Evolutionary conservation across 2,113 vertebrate genomes (phyloP), one percentile per base, ranked within the genome.

Genomic region (Glaucomys volans): DNA sequence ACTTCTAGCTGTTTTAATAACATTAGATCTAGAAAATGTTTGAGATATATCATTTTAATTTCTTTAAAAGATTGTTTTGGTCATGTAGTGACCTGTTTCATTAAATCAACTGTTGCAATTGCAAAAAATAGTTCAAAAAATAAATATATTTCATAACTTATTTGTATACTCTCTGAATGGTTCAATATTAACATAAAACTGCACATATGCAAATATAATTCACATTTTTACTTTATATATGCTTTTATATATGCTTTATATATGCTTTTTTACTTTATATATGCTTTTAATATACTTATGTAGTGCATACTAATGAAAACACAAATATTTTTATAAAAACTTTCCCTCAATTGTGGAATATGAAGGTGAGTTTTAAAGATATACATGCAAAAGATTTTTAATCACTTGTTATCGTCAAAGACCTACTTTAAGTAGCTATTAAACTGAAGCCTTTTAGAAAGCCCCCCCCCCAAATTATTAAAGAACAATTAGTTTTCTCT

Each of bases 381-480:
- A 88, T 8, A 50, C n/a, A 35, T 30, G 54, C 18, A 80, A 80
- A 75, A 89, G 5, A 72, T 83, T 62, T 90, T 94, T 71, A 17
- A 57, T 62, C 90, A 28, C 40, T 80, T 96, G 57, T 28, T 79
- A 76, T 75, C 90, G 95, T 96, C 82, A 90, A 57, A 93, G 14
- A 64, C 18, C 12, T 71, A 64, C 52, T 95, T 93, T 92, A 93
- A 72, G 32, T 80, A 94, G 8, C 14, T 92, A 44, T 96, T 85
- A 95, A 40, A 90, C 3, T 67, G 62, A 83, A 90, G 44, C 20
- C 90, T 92, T 97, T 67, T 47, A 92, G n/a, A 90, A 93, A 94
- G 35, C 4, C 22, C 28, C 76, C 28, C 76, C 42, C 10, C 42
- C 67, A 86, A n/a, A 13, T 40, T 90, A 66, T 74, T 91, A 87